phyloP scores from a whole-genome alignment of 1,140 invertebrate species.

The Rhizoglyphus robini region DNA sequence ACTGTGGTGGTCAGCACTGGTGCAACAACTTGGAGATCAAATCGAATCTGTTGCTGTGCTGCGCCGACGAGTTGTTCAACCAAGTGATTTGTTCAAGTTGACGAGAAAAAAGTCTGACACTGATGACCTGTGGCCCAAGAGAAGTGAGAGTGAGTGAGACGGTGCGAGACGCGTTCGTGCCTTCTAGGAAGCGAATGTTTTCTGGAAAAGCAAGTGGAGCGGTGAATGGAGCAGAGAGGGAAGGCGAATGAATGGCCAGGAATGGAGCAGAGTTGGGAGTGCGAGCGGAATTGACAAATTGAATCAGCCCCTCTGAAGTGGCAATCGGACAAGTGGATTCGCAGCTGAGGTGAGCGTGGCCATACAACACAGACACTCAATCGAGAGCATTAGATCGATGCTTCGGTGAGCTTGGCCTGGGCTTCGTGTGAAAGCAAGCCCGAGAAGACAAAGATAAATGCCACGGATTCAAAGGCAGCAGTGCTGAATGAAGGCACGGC shows the following conservation, averaged over 20 bases:
- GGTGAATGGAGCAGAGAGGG: not conserved
- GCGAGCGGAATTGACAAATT: slow-evolving; percentile 4
- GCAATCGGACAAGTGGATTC: not conserved
- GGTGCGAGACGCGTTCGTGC: not conserved
- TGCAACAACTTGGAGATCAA: too few relatives aligned
- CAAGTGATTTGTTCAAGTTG: too few relatives aligned
- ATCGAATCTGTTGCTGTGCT: too few relatives aligned
- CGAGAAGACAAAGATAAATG: not conserved
- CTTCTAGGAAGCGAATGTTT: not conserved
- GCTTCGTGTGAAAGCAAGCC: not conserved
- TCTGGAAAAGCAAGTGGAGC: not conserved
- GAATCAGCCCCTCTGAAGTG: not conserved
- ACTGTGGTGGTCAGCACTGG: too few relatives aligned
- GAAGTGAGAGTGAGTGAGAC: too few relatives aligned
- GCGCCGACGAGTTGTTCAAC: too few relatives aligned
- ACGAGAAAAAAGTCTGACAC: too few relatives aligned
- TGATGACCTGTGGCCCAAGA: too few relatives aligned
- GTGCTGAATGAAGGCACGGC: too few relatives aligned
- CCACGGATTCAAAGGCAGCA: too few relatives aligned
- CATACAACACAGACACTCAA: not conserved
- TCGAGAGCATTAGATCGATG: not conserved
- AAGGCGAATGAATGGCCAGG: not conserved
- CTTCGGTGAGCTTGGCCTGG: too few relatives aligned
- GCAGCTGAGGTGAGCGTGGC: too few relatives aligned
- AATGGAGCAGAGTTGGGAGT: not conserved